Evolutionary conservation across 2,888 invertebrate species (phyloP).

Genomic region (Machimus rusticus): DNA sequence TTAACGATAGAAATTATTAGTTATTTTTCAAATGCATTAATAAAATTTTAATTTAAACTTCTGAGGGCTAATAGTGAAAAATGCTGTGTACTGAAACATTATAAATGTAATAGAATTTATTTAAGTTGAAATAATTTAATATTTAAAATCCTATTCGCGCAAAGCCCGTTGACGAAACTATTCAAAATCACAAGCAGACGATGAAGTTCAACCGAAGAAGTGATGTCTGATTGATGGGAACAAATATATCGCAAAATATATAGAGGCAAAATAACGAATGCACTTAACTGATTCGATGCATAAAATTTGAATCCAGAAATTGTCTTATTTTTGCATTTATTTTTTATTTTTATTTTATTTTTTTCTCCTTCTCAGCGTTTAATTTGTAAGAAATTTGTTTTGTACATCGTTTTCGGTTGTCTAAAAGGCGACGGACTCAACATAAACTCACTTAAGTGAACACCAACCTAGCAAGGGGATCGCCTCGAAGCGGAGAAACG

Average conservation of each 20-base stretch:
- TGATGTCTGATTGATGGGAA: not conserved
- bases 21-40: too few relatives aligned
- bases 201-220: not conserved
- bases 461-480: not conserved
- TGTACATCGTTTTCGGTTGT: constrained; percentile 44
- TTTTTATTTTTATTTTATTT: not conserved
- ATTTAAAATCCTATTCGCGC: not conserved
- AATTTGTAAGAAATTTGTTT: constrained; percentile 40
- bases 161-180: not conserved
- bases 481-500: not conserved
- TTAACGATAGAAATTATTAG: too few relatives aligned
- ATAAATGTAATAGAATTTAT: too few relatives aligned
- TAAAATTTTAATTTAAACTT: too few relatives aligned
- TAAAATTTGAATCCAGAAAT: constrained; percentile 15
- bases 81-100: too few relatives aligned
- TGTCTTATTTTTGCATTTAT: not conserved
- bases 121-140: too few relatives aligned
- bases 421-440: constrained; percentile 43
- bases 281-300: constrained; percentile 1
- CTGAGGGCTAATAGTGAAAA: too few relatives aligned
- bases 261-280: not conserved
- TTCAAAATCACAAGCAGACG: not conserved
- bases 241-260: not conserved
- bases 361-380: constrained; percentile 38
- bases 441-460: constrained; percentile 10